phyloP scores from a whole-genome alignment of 2,888 invertebrate species.

The Pheosia gnoma region DNA sequence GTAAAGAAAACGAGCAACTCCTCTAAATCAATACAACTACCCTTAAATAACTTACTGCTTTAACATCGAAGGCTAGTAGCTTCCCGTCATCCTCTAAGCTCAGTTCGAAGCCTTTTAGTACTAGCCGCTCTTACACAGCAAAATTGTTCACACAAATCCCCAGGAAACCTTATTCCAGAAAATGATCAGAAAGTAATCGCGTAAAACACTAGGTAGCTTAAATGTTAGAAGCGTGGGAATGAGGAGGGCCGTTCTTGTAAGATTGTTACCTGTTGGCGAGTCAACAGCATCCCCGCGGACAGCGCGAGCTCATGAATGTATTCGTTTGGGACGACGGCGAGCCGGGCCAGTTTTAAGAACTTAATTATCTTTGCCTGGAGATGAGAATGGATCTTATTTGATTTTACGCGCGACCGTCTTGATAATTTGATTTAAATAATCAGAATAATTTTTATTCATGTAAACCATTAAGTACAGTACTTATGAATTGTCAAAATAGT shows the following conservation, averaged over 20 bases:
- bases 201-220: neutral
- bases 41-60: too few species aligned
- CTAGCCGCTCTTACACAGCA: neutral
- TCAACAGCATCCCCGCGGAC: constrained; percentile 19
- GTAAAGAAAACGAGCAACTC: too few species aligned
- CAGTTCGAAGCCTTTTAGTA: too few species aligned
- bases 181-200: constrained; percentile 1
- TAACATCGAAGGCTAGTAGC: too few species aligned
- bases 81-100: too few species aligned
- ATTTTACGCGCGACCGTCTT: constrained; percentile 6
- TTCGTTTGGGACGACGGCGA: constrained; percentile 34
- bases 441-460: neutral
- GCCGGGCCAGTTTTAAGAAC: constrained; percentile 34
- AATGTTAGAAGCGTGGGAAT: constrained; percentile 18
- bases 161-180: neutral
- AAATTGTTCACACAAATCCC: neutral
- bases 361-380: constrained; percentile 36
- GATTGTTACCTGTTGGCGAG: constrained; percentile 43
- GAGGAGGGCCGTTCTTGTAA: constrained; percentile 19
- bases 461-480: too few species aligned
- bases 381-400: constrained; percentile 25
- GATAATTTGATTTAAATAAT: neutral
- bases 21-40: too few species aligned
- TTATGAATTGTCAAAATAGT: neutral
- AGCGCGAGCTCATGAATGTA: constrained; percentile 41